These are phyloP conservation scores for Pyrrhosoma nymphula DNA, from an alignment of 2,888 invertebrate species.

Conservation along the genomic window DNA sequence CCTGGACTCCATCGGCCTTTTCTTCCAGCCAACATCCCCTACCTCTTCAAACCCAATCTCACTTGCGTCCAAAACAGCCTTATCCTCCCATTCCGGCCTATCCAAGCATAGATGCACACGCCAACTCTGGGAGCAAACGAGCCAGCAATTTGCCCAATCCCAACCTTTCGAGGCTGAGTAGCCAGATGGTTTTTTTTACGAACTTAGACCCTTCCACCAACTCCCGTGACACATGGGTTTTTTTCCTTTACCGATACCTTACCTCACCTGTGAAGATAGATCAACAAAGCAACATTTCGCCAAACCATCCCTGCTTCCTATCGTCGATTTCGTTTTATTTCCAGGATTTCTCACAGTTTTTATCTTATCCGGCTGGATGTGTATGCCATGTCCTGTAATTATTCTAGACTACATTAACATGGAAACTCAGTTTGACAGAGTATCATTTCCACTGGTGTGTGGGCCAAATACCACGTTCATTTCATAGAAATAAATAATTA, in stretches of 20 bases:
- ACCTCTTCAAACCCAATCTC: conserved; percentile 28
- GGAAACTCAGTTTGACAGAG: too few species aligned
- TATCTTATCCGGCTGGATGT: too few species aligned
- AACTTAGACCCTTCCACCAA: not conserved
- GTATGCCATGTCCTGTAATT: too few species aligned
- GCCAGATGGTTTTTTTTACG: not conserved
- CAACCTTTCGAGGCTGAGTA: not conserved
- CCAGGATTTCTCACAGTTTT: too few species aligned
- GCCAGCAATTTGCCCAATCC: conserved; percentile 59
- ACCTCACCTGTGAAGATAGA: not conserved
- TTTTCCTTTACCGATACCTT: not conserved
- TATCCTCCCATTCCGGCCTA: conserved; percentile 11
- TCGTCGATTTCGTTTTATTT: too few species aligned
- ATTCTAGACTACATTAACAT: too few species aligned
- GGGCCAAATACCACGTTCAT: too few species aligned
- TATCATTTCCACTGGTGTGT: too few species aligned
- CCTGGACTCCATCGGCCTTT: not conserved
- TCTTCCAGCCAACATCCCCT: not conserved
- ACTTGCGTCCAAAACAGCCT: not conserved
- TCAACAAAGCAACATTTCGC: not conserved
- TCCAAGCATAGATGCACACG: too few species aligned
- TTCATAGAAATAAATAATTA: too few species aligned
- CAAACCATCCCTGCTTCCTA: too few species aligned
- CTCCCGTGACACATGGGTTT: not conserved
- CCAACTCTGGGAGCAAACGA: conserved; percentile 30